Percentiles rank a stretch among this genome's conserved stretches.
These are phyloP conservation scores for Scaptomyza caliginosa DNA, from an alignment of 2,888 invertebrate species.

Conservation along the genomic window DNA sequence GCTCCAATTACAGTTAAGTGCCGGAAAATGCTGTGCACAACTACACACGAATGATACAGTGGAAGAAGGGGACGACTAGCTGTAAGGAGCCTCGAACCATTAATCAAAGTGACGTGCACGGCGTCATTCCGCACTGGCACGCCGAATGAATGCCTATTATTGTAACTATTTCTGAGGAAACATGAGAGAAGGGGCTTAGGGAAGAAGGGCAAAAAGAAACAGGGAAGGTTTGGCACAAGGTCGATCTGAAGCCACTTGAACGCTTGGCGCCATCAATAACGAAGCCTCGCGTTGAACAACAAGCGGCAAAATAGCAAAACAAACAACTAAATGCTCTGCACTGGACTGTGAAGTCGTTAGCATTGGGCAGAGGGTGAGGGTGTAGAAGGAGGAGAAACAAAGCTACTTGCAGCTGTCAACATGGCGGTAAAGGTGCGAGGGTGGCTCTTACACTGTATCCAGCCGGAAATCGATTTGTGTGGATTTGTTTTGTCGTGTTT, in stretches of 20 bases:
- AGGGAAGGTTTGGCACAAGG: slow-evolving; percentile 55
- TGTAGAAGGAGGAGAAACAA: not conserved
- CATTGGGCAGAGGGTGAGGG: not conserved
- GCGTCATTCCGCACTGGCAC: slow-evolving; percentile 66
- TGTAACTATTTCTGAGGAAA: slow-evolving; percentile 42
- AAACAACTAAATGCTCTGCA: slow-evolving; percentile 59
- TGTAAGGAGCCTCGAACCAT: slow-evolving; percentile 56
- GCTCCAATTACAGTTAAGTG: slow-evolving; percentile 75
- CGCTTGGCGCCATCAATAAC: slow-evolving; percentile 68
- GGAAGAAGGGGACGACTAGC: slow-evolving; percentile 19
- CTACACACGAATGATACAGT: slow-evolving; percentile 54
- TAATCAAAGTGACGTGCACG: slow-evolving; percentile 65
- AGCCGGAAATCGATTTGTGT: slow-evolving; percentile 75
- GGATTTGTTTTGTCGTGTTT: slow-evolving; percentile 74
- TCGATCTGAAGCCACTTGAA: slow-evolving; percentile 63
- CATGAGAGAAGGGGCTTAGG: not conserved
- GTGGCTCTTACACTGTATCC: slow-evolving; percentile 27
- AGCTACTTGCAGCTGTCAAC: slow-evolving; percentile 73
- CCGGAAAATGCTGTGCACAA: slow-evolving; percentile 71
- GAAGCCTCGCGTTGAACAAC: slow-evolving; percentile 66
- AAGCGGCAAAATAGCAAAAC: slow-evolving; percentile 63
- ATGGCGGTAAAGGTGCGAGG: slow-evolving; percentile 43
- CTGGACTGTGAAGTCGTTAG: slow-evolving; percentile 63
- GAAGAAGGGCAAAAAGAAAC: not conserved
- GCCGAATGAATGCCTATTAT: slow-evolving; percentile 69